phyloP scores from a whole-genome alignment of 1,140 invertebrate genomes.

The Aphelinus certus region DNA sequence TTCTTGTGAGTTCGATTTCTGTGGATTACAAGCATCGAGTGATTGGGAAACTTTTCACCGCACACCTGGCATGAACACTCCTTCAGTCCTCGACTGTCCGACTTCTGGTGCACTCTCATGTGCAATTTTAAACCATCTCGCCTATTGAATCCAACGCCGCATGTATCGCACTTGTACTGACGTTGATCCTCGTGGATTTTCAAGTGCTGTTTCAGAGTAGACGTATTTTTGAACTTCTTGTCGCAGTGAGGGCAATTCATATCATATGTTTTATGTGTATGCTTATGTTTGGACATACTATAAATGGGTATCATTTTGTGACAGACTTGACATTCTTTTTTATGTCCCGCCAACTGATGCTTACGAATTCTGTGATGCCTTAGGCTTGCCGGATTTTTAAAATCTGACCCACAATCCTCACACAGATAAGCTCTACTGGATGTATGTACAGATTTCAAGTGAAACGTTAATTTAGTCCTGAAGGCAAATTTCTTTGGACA shows the following conservation, averaged over 20 bases:
- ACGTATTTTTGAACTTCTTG: slow-evolving; percentile 65
- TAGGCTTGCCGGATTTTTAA: slow-evolving; percentile 63
- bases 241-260: slow-evolving; percentile 63
- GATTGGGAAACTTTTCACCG: slow-evolving; percentile 63
- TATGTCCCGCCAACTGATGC: slow-evolving; percentile 59
- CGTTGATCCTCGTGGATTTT: slow-evolving; percentile 64
- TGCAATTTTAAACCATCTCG: slow-evolving; percentile 66
- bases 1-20: slow-evolving; percentile 62
- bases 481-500: slow-evolving; percentile 64
- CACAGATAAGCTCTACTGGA: slow-evolving; percentile 59
- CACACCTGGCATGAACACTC: slow-evolving; percentile 64
- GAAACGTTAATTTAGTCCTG: slow-evolving; percentile 64
- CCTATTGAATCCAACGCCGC: slow-evolving; percentile 63
- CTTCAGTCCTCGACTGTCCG: slow-evolving; percentile 59
- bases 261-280: slow-evolving; percentile 63
- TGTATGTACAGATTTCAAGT: slow-evolving; percentile 63
- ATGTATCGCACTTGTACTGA: slow-evolving; percentile 62
- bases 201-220: slow-evolving; percentile 63
- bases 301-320: slow-evolving; percentile 63
- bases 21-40: slow-evolving; percentile 63
- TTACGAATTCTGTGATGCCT: slow-evolving; percentile 63
- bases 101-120: slow-evolving; percentile 62
- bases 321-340: slow-evolving; percentile 60
- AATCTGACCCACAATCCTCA: slow-evolving; percentile 63
- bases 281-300: slow-evolving; percentile 64